Conservation (phyloP, 2,113 vertebrate species). For the Ibidorhyncha struthersii region DNA sequence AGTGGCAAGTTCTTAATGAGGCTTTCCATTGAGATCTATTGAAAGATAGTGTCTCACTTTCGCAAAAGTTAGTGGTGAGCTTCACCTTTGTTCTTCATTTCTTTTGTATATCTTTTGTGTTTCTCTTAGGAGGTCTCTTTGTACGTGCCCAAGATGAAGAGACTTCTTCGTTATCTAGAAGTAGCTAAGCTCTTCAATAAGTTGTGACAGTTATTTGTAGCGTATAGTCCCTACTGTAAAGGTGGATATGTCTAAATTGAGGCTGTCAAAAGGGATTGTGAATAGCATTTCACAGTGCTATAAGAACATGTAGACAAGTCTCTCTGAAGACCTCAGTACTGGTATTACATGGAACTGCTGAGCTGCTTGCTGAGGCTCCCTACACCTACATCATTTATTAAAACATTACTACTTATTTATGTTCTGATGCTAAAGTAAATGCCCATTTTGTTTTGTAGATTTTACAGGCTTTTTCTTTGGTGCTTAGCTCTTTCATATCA, state of each 20-base stretch:
- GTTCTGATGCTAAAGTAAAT: constrained; percentile 64
- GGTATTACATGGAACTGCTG: constrained; percentile 33
- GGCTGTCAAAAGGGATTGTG: constrained; percentile 65
- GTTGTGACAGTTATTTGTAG: constrained; percentile 69
- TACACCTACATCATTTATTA: constrained; percentile 65
- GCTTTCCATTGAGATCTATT: background rate
- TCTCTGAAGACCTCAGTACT: constrained; percentile 59
- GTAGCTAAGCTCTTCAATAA: constrained; percentile 44
- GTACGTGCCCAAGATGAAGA: background rate
- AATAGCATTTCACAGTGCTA: constrained; percentile 56
- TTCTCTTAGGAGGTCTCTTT: constrained; percentile 14
- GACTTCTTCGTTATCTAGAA: background rate
- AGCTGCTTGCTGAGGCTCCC: constrained; percentile 44
- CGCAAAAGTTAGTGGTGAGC: background rate
- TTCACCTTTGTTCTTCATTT: constrained; percentile 18
- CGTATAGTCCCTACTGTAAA: constrained; percentile 52
- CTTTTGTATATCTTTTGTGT: constrained; percentile 1
- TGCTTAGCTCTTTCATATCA: constrained; percentile 2
- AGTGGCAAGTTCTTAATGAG: background rate
- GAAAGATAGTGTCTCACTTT: background rate
- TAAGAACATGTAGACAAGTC: constrained; percentile 51
- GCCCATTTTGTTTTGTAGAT: constrained; percentile 62
- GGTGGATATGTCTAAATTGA: constrained; percentile 66
- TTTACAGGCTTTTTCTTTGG: constrained; percentile 45
- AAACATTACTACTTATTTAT: constrained; percentile 67